Conservation (phyloP, 23 tunicate genomes). For the Oikopleura vanhoeffeni region DNA sequence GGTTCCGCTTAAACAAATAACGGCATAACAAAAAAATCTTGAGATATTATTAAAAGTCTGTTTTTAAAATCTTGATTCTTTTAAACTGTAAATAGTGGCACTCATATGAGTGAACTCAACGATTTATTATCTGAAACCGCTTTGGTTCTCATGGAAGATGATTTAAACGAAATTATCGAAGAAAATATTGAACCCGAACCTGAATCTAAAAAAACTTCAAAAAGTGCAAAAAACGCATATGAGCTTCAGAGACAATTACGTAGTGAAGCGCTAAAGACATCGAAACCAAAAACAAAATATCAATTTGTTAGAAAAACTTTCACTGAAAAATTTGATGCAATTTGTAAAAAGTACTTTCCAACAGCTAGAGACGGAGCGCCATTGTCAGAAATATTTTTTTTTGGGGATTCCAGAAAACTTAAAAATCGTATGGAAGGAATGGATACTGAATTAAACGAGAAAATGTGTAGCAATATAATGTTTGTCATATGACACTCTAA, state of each 20-base stretch:
- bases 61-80: no score
- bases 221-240: background rate
- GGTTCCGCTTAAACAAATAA: no score
- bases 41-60: no score
- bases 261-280: background rate
- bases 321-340: background rate
- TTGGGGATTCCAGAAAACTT: background rate
- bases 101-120: no score
- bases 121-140: no score
- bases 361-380: background rate
- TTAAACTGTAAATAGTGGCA: no score
- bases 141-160: no score
- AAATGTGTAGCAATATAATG: no score
- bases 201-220: background rate
- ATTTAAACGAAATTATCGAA: background rate
- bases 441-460: no score
- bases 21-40: no score
- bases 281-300: background rate
- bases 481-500: no score
- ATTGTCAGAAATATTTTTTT: background rate
- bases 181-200: background rate
- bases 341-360: background rate
- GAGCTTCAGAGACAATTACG: background rate
- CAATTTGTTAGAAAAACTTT: background rate
- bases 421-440: background rate